Percentiles rank a stretch among this genome's conserved stretches.
These are phyloP conservation scores for Latrodectus hesperus DNA, from an alignment of 2,888 invertebrate genomes.

Conservation along the genomic window DNA sequence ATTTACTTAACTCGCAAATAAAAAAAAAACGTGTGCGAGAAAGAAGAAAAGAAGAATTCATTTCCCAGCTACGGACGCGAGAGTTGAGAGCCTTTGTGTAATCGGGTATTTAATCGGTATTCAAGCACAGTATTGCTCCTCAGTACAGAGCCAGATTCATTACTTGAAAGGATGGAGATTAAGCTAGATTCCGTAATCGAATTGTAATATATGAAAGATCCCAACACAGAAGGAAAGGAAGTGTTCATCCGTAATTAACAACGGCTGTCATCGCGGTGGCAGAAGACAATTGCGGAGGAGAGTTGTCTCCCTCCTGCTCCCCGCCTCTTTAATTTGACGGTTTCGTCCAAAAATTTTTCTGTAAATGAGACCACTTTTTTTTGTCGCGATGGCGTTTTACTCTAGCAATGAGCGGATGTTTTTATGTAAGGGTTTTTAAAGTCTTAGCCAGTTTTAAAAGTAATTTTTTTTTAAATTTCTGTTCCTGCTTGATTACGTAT, in stretches of 20 bases:
- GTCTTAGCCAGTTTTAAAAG: not conserved
- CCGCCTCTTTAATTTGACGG: conserved; percentile 47
- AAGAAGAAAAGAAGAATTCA: too few species aligned
- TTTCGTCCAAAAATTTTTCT: conserved; percentile 43
- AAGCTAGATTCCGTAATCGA: conserved; percentile 35
- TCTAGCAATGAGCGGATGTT: not conserved
- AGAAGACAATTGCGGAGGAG: conserved; percentile 18
- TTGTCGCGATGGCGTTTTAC: conserved; percentile 1
- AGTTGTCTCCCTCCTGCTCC: conserved; percentile 26
- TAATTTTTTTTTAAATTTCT: not conserved
- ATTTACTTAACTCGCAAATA: too few species aligned
- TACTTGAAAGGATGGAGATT: not conserved
- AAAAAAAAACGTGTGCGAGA: too few species aligned
- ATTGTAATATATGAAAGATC: conserved; percentile 56
- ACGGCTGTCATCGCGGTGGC: conserved; percentile 51
- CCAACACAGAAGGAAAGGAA: conserved; percentile 28
- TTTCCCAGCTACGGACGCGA: too few species aligned
- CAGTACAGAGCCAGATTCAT: not conserved
- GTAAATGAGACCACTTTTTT: conserved; percentile 35
- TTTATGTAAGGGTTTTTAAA: not conserved
- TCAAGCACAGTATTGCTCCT: not conserved
- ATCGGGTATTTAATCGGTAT: not conserved
- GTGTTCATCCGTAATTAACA: conserved; percentile 56
- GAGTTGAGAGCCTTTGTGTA: not conserved
- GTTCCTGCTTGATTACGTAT: not conserved